A percentile compares a stretch with the other conserved stretches of the same genome.
Evolutionary conservation across 1,140 invertebrate species (phyloP).

Genomic region (Drosophila navojoa): DNA sequence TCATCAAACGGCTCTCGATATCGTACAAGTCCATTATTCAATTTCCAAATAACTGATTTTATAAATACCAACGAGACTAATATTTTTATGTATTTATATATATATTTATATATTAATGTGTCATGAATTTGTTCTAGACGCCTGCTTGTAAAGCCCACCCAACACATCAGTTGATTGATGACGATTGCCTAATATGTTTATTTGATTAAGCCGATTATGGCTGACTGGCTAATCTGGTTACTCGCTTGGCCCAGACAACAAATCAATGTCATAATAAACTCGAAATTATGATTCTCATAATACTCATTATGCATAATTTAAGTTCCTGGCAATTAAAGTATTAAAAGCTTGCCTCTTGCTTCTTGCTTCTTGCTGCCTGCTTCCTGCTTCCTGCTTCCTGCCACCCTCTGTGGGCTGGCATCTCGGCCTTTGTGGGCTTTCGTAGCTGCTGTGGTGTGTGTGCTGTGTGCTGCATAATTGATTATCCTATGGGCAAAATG

Average conservation of each 20-base stretch:
- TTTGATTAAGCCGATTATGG: conserved; percentile 64
- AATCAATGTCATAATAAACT: conserved; percentile 57
- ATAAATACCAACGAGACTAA: too few relatives aligned
- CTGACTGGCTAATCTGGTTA: conserved; percentile 17
- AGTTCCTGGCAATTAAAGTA: conserved; percentile 25
- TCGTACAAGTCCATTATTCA: conserved; percentile 33
- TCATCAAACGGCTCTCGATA: conserved; percentile 16
- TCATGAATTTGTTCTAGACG: conserved; percentile 1
- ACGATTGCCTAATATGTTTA: conserved; percentile 51
- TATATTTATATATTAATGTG: too few relatives aligned
- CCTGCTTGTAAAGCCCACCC: not conserved
- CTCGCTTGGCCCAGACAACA: conserved; percentile 20
- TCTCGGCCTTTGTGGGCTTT: not conserved
- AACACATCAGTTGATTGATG: conserved; percentile 50
- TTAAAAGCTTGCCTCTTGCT: conserved; percentile 14
- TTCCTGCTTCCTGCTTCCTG: not conserved
- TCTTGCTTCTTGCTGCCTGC: not conserved
- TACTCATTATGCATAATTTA: conserved; percentile 27
- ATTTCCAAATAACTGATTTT: not conserved
- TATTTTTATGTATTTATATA: too few relatives aligned
- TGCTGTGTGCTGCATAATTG: conserved; percentile 60
- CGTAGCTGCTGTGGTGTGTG: conserved; percentile 20
- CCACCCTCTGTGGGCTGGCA: not conserved
- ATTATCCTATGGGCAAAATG: conserved; percentile 65
- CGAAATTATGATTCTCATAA: conserved; percentile 48